These are phyloP conservation scores for Ichneumon xanthorius DNA, from an alignment of 2,888 invertebrate species.

Conservation along the genomic window DNA sequence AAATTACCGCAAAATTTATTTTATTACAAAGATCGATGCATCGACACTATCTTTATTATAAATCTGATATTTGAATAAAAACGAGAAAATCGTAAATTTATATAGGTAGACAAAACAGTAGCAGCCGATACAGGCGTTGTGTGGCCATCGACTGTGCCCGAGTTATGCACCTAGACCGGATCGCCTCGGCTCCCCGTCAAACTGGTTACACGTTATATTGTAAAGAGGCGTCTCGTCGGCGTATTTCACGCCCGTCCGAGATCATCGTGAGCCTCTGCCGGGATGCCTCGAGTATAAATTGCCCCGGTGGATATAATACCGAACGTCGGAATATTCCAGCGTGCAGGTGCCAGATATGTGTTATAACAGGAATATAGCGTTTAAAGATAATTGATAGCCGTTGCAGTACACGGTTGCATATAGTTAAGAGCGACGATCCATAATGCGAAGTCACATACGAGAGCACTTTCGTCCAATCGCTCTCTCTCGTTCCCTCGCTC, in stretches of 20 bases:
- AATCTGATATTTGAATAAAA: too few species aligned
- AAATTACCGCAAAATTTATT: too few species aligned
- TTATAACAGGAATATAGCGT: conserved; percentile 37
- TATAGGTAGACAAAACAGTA: background rate
- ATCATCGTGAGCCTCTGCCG: conserved; percentile 16
- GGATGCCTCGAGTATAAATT: conserved; percentile 25
- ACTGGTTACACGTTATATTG: conserved; percentile 38
- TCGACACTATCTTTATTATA: too few species aligned
- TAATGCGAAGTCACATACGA: conserved; percentile 15
- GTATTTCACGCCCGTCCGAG: conserved; percentile 32
- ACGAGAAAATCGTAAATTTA: background rate
- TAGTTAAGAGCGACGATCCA: conserved; percentile 8
- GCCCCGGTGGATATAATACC: conserved; percentile 10
- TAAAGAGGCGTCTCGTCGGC: conserved; percentile 36
- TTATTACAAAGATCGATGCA: too few species aligned
- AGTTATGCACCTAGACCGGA: background rate
- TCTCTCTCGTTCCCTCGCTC: background rate
- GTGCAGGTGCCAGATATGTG: conserved; percentile 47
- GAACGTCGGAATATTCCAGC: conserved; percentile 43
- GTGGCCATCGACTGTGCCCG: background rate
- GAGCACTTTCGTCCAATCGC: conserved; percentile 6
- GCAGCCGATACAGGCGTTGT: background rate
- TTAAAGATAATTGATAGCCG: conserved; percentile 58
- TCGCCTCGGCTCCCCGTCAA: conserved; percentile 28
- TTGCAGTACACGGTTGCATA: conserved; percentile 28